These are phyloP conservation scores for Sinocyclocheilus grahami DNA, from an alignment of 2,113 vertebrate species.

Conservation along the genomic window DNA sequence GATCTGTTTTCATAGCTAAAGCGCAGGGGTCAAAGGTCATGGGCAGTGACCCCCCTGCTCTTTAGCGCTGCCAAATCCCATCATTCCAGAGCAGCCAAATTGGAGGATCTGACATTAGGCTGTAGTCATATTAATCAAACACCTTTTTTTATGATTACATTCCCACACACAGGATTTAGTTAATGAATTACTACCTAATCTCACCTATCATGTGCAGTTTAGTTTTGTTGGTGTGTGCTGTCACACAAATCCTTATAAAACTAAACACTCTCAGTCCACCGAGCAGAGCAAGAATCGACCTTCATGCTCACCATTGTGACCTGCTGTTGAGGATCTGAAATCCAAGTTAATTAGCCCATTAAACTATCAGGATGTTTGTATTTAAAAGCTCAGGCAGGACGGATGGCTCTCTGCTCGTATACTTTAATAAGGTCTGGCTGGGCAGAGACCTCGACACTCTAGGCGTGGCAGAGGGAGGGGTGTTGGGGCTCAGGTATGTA, in stretches of 20 bases:
- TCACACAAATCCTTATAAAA: background rate
- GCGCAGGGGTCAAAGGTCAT: conserved; percentile 70
- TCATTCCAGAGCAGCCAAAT: conserved; percentile 66
- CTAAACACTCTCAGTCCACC: background rate
- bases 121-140: conserved; percentile 56
- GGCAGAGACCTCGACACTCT: background rate
- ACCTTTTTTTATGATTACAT: conserved; percentile 18
- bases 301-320: background rate
- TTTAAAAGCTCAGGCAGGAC: conserved; percentile 40
- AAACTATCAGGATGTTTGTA: conserved; percentile 49
- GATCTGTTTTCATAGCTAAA: conserved; percentile 60
- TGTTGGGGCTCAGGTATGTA: background rate
- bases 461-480: background rate
- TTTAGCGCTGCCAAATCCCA: conserved; percentile 72
- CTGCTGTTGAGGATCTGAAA: conserved; percentile 45
- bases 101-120: conserved; percentile 70
- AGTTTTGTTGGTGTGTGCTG: background rate
- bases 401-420: conserved; percentile 28
- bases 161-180: conserved; percentile 28
- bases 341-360: conserved; percentile 55
- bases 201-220: background rate
- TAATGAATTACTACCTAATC: background rate
- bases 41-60: conserved; percentile 63
- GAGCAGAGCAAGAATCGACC: background rate
- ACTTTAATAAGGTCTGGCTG: conserved; percentile 48